Evolutionary conservation across 1,140 invertebrate genomes (phyloP).

Genomic region (Orchestia grillus): DNA sequence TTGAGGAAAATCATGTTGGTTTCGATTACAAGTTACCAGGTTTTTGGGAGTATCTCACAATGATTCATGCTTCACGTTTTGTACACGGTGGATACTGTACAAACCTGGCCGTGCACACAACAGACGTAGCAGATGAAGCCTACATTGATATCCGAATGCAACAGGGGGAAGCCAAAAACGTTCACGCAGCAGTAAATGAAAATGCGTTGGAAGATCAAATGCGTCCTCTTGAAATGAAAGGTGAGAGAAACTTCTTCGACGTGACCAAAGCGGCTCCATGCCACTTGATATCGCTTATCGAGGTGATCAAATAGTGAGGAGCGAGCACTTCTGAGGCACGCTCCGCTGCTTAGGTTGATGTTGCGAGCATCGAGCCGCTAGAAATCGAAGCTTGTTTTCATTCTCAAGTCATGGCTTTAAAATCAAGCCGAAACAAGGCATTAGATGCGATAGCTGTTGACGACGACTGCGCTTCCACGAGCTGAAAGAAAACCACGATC

Average conservation of each 20-base stretch:
- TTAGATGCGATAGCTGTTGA: neutral
- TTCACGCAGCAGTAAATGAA: neutral
- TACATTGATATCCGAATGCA: neutral
- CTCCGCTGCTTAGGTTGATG: neutral
- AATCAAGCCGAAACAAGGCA: neutral
- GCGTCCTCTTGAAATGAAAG: neutral
- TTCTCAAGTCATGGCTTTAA: neutral
- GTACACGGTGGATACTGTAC: too few species aligned
- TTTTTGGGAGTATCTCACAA: too few species aligned
- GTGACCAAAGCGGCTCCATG: neutral
- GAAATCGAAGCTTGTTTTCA: neutral
- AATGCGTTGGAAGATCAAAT: neutral
- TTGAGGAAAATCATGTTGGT: neutral
- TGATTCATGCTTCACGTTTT: too few species aligned
- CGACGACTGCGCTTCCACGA: neutral
- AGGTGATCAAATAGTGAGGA: neutral
- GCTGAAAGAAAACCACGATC: neutral
- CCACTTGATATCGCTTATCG: neutral
- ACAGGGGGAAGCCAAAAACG: neutral
- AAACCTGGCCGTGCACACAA: neutral
- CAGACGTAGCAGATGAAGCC: neutral
- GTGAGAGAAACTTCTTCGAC: neutral
- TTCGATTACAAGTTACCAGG: too few species aligned
- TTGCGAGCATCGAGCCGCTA: neutral
- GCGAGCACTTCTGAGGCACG: neutral